phyloP scores from a whole-genome alignment of 1,140 invertebrate genomes.

The Reticulitermes speratus region DNA sequence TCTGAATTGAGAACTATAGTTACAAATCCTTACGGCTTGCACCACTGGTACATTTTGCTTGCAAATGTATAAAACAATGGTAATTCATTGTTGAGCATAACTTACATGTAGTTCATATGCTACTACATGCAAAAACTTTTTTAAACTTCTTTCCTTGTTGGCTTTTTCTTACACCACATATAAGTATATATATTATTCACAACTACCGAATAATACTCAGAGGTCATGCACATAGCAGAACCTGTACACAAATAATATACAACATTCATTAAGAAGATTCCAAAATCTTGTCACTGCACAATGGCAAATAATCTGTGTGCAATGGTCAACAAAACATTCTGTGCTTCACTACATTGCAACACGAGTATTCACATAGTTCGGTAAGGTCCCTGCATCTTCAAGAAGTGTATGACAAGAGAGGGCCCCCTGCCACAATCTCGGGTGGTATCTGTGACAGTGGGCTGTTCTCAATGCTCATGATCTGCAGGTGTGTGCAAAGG shows the following conservation, averaged over 20 bases:
- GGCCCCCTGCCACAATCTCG: constrained; percentile 96
- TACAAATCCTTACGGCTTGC: not conserved
- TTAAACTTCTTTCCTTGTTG: too few species aligned
- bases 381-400: constrained; percentile 98
- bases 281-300: too few species aligned
- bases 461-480: constrained; percentile 99
- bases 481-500: constrained; percentile 90
- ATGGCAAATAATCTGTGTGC: too few species aligned
- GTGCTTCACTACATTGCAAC: not conserved
- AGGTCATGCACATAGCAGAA: not conserved
- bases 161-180: not conserved
- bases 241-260: not conserved
- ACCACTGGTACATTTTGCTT: not conserved
- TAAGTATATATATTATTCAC: not conserved
- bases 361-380: constrained; percentile 78
- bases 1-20: not conserved
- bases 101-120: not conserved
- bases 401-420: constrained; percentile 95
- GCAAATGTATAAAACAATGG: not conserved
- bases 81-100: not conserved
- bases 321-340: not conserved
- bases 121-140: too few species aligned
- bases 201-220: not conserved
- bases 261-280: not conserved
- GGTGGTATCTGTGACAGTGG: constrained; percentile 94